Percentiles rank a stretch among this genome's conserved stretches.
phyloP scores from a whole-genome alignment of 2,113 vertebrate species.

The Xenopus laevis region DNA sequence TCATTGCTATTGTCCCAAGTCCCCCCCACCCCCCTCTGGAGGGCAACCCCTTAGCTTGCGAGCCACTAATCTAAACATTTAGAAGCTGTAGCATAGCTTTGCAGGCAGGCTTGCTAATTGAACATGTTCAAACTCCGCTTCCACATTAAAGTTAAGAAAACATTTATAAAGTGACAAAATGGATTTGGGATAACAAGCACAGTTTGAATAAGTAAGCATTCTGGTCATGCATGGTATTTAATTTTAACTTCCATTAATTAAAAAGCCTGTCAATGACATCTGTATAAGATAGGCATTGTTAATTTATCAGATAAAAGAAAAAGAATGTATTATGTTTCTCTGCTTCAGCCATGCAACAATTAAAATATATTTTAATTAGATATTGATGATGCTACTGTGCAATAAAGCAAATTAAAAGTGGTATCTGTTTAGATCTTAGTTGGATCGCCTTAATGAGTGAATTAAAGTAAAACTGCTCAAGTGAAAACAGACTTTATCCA shows the following conservation, averaged over 20 bases:
- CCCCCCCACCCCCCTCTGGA: too few species aligned
- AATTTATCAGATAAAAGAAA: conserved; percentile 55
- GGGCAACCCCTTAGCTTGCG: too few species aligned
- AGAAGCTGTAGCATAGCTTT: too few species aligned
- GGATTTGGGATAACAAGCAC: background rate
- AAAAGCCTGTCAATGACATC: conserved; percentile 63
- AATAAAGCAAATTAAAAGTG: too few species aligned
- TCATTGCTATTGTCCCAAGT: too few species aligned
- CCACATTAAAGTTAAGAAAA: background rate
- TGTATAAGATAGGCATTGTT: conserved; percentile 57
- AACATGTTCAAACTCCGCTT: background rate
- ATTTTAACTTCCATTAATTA: conserved; percentile 67
- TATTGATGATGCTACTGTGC: conserved; percentile 54
- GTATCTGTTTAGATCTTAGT: too few species aligned
- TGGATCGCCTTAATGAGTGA: too few species aligned
- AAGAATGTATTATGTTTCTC: background rate
- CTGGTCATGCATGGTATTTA: conserved; percentile 56
- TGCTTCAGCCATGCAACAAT: background rate
- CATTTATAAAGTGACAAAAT: too few species aligned
- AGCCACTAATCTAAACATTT: too few species aligned
- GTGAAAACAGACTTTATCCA: too few species aligned
- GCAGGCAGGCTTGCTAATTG: conserved; percentile 1
- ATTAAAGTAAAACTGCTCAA: too few species aligned
- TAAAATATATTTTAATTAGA: conserved; percentile 69
- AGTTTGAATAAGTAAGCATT: conserved; percentile 36